Evolutionary conservation across 1,140 invertebrate genomes (phyloP), one percentile per base, ranked within the genome.

Genomic region (Temnothorax curvispinosus): DNA sequence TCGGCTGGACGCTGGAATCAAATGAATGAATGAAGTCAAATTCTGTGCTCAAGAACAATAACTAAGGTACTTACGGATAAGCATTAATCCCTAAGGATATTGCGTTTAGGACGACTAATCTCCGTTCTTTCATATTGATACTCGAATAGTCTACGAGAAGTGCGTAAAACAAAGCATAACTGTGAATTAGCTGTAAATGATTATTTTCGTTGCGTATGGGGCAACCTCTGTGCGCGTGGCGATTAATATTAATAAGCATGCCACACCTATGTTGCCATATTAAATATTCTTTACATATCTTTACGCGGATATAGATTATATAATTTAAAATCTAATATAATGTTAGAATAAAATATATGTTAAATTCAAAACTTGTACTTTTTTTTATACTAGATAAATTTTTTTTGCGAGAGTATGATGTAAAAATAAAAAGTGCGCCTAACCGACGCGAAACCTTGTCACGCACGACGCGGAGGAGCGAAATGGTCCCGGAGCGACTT

Each of bases 41-140:
- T 89, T 91, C 91, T 92, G 89, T 92, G 93, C 93, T 94, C 93
- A 93, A 94, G 93, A 94, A 94, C 93, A 94, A 94, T 94, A 94
- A 94, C 85, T 94, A 94, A 94, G 87, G 77, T 92, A 91, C 89
- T 86, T 93, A 82, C 58, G 69, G 41, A 86, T 86, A 91, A 72
- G 81, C 87, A 87, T 77, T 89, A 90, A 90, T 89, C 54, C 69
- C 75, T 89, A 90, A 89, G 89, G 64, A 60, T 87, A 75, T 87
- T 85, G 72, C 89, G 85, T 90, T 86, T 89, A 89, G 87, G 38
- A 89, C 21, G 82, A 90, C 72, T 93, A 27, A 91, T 90, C 87
- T 87, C 82, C 86, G 81, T 77, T 93, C 90, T 93, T 92, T 91
- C 92, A 89, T 91, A 93, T 92, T 87, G 76, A 82, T 92, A 92